Evolutionary conservation across 1,140 invertebrate genomes (phyloP).

Genomic region (Calephelis virginiensis): DNA sequence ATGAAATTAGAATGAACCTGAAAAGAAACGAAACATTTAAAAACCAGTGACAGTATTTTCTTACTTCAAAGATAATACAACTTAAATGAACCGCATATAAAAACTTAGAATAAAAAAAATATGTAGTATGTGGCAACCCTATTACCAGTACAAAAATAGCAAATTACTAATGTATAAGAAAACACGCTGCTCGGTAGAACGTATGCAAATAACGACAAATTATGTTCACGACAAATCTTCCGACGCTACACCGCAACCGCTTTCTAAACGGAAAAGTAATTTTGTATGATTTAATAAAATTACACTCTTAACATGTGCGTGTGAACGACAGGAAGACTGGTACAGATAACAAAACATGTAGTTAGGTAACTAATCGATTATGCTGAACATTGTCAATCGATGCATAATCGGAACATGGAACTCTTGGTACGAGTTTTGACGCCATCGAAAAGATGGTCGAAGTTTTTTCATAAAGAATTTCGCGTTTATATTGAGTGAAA

Average conservation of each 20-base stretch:
- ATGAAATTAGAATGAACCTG: too few relatives aligned
- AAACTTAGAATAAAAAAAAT: too few relatives aligned
- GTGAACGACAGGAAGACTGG: conserved; percentile 9
- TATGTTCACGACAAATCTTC: conserved; percentile 12
- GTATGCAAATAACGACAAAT: conserved; percentile 16
- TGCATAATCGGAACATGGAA: conserved; percentile 10
- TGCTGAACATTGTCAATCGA: neutral
- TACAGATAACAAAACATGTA: neutral
- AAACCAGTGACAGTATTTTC: too few relatives aligned
- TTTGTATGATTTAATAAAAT: conserved; percentile 18
- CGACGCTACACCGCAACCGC: neutral
- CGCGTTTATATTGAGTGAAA: too few relatives aligned
- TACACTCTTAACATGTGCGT: conserved; percentile 5
- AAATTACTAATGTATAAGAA: conserved; percentile 11
- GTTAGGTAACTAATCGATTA: conserved; percentile 14
- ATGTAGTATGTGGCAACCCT: neutral
- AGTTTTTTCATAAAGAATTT: too few relatives aligned
- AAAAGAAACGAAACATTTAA: too few relatives aligned
- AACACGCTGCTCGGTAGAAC: conserved; percentile 4
- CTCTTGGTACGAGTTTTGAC: neutral
- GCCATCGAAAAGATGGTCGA: too few relatives aligned
- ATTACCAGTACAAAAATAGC: conserved; percentile 3
- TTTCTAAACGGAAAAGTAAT: conserved; percentile 18
- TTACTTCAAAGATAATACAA: too few relatives aligned
- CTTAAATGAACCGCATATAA: too few relatives aligned